Evolutionary conservation across 1,140 invertebrate genomes (phyloP).

Genomic region (Pomacea maculata): DNA sequence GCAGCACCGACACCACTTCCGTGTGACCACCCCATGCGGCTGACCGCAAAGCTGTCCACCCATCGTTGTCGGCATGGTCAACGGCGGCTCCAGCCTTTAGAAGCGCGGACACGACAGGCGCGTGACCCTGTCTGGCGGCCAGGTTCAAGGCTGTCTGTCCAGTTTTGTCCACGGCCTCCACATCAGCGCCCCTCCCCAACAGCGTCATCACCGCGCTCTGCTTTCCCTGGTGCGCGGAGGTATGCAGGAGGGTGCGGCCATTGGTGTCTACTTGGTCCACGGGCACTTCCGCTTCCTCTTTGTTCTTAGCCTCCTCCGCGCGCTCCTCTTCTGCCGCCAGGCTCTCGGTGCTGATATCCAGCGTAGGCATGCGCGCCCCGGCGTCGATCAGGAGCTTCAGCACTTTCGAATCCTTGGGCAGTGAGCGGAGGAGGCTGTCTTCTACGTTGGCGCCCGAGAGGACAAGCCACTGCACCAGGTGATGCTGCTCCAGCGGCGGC

Average conservation of each 20-base stretch:
- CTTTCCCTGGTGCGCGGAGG: conserved; percentile 79
- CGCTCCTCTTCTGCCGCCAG: conserved; percentile 37
- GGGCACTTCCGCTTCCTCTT: conserved; percentile 44
- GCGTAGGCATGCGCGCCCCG: conserved; percentile 50
- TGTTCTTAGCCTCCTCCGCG: conserved; percentile 23
- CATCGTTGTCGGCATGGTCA: conserved; percentile 65
- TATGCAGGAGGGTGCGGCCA: conserved; percentile 77
- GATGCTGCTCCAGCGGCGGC: conserved; percentile 64
- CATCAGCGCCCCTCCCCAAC: conserved; percentile 78
- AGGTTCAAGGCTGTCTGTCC: conserved; percentile 82
- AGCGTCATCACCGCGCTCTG: conserved; percentile 81
- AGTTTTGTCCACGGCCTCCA: conserved; percentile 86
- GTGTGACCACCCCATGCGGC: conserved; percentile 93
- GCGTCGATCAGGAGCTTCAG: conserved; percentile 59
- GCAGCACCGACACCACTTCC: conserved; percentile 74
- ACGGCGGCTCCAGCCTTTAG: conserved; percentile 57
- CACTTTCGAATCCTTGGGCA: conserved; percentile 61
- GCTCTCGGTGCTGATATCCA: conserved; percentile 39
- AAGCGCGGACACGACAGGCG: conserved; percentile 63
- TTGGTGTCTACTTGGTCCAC: conserved; percentile 63
- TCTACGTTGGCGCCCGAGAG: conserved; percentile 56
- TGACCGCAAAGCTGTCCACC: conserved; percentile 68
- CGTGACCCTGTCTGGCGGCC: conserved; percentile 72
- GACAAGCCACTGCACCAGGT: conserved; percentile 65
- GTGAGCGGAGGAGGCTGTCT: conserved; percentile 50